phyloP scores from a whole-genome alignment of 2,888 invertebrate genomes.

The Busseola fusca region DNA sequence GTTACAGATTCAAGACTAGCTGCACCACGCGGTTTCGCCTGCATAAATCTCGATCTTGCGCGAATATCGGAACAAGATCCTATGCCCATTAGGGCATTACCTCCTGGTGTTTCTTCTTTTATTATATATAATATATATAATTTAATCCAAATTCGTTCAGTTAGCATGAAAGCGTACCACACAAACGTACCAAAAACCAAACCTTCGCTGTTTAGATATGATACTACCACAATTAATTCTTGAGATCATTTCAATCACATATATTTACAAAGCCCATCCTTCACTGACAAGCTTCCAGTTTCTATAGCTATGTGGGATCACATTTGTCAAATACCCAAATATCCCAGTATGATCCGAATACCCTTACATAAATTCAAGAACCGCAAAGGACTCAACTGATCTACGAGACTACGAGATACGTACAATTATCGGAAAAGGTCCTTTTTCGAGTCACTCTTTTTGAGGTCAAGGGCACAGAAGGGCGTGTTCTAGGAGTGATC shows the following conservation, averaged over 20 bases:
- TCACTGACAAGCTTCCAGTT: conserved; percentile 12
- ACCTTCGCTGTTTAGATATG: neutral
- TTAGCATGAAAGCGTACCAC: neutral
- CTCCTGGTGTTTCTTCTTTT: too few relatives aligned
- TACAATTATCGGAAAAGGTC: conserved; percentile 25
- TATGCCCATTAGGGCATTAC: neutral
- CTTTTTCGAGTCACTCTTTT: conserved; percentile 30
- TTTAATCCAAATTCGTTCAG: neutral
- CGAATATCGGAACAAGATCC: neutral
- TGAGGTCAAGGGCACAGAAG: conserved; percentile 48
- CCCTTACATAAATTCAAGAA: conserved; percentile 7
- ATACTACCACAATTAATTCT: neutral
- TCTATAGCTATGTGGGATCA: conserved; percentile 6
- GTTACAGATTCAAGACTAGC: neutral
- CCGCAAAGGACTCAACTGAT: conserved; percentile 7
- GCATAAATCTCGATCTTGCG: too few relatives aligned
- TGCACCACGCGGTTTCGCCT: neutral
- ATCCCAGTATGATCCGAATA: neutral
- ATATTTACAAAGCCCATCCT: neutral
- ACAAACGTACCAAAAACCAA: neutral
- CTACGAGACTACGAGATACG: neutral
- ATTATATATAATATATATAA: too few relatives aligned
- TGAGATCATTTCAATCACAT: neutral
- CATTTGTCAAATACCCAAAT: conserved; percentile 10
- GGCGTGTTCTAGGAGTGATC: conserved; percentile 20